Base-by-base conservation (phyloP, 2,113 vertebrate species). In the Anseranas semipalmata region DNA sequence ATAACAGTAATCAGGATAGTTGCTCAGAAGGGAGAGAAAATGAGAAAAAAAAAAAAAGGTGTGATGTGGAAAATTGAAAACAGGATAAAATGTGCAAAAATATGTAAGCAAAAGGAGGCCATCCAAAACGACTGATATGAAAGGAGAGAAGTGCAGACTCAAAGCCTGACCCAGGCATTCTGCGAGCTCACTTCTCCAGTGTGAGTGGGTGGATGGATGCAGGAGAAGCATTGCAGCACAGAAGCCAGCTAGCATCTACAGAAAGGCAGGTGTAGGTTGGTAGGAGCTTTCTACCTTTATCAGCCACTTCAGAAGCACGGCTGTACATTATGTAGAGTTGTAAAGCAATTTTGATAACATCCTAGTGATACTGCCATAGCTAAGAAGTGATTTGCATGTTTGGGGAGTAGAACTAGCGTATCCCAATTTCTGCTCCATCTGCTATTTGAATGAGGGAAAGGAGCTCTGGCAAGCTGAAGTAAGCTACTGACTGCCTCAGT, bases 11-110 rank as follows among this genome's bases (percentile, higher is more conserved):
- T 30, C 52, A 55, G 25, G 37, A 50, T 46, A 52, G 30, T 15
- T 48, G 4, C 50, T 70, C 10, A 35, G 43, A 70, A 75, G 13
- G 27, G 32, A 80, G 71, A 59, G n/a, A 43, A 85, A 80, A 53
- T 2, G 4, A 3, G 6, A 8, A 1, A 15, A 3, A 6, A 8
- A 1, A 10, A 14, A 11, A 25, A n/a, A 58, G 13, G 6, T 28
- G 20, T 22, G 15, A 35, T 43, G 37, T 48, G 68, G 25, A 66
- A 80, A 75, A 85, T 30, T 5, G 12, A 24, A 80, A 53, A 45
- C 27, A 27, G 19, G 35, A 67, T 72, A 71, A 53, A 24, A 24
- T 1, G 8, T 70, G 18, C 35, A 65, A 59, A 91, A 74, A 65
- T 30, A 55, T 3, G 21, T 41, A 75, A 59, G 67, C 37, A 48